Evolutionary conservation across 2,113 vertebrate genomes (phyloP), one percentile per base, ranked within the genome.

Genomic region (Eolophus roseicapilla): DNA sequence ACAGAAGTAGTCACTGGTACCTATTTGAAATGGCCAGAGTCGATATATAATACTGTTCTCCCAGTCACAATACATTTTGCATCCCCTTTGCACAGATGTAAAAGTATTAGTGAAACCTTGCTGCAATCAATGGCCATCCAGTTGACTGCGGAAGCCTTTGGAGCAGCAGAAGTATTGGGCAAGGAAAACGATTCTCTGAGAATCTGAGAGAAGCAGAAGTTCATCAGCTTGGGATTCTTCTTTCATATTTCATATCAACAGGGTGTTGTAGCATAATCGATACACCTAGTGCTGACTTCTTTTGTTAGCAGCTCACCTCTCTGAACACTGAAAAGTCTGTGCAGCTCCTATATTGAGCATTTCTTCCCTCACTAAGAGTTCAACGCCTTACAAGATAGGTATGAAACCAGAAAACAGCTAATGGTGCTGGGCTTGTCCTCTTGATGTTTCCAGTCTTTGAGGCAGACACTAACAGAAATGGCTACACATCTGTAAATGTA

Each of bases 121-220:
- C 39, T n/a, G 55, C 4, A 4, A 41, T 10, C 82, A 67, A 18
- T 4, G 43, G 8, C 44, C 49, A 35, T n/a, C 53, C 49, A 17
- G 27, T 1, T 0, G 1, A 39, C 0, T 52, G 27, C 4, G 35
- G 46, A 16, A 82, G n/a, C n/a, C 77, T 90, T 3, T 29, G 53
- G 53, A 75, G 43, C 4, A 65, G 18, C 19, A 29, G 31, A 77
- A 41, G 37, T 7, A 43, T 31, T 91, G 19, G 9, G 15, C 59
- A 74, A 47, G 62, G 43, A 63, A 55, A 44, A 29, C 28, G n/a
- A 78, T 33, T 35, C 63, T 31, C 37, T 13, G 17, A 41, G 60
- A 44, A 17, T 2, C 46, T 13, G 28, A 67, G 29, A 64, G 18
- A 39, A 63, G 17, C 46, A 82, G 37, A 20, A 81, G 53, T 46